These are phyloP conservation scores for Zaprionus taronus DNA, from an alignment of 1,140 invertebrate genomes.

Conservation along the genomic window DNA sequence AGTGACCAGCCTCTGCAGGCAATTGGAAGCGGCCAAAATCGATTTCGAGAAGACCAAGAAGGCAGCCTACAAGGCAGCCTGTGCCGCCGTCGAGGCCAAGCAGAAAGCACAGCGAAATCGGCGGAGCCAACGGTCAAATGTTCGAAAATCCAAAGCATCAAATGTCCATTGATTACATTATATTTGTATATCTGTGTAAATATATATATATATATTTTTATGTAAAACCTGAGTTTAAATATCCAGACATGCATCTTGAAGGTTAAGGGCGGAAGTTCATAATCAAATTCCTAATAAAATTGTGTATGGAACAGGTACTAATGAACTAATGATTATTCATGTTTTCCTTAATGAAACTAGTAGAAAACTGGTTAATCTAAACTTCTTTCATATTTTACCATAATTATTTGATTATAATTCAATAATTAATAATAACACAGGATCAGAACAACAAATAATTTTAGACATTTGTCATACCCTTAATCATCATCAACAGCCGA, in stretches of 20 bases:
- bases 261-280: too few species aligned
- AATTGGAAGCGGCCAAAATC: constrained; percentile 86
- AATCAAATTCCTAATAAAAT: too few species aligned
- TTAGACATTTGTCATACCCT: too few species aligned
- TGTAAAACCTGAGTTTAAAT: neutral
- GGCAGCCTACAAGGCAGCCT: constrained; percentile 86
- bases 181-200: neutral
- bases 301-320: too few species aligned
- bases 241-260: neutral
- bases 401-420: too few species aligned
- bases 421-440: too few species aligned
- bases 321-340: too few species aligned
- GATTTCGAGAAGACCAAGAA: constrained; percentile 87
- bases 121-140: neutral
- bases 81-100: constrained; percentile 87
- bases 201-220: constrained; percentile 8
- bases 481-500: too few species aligned
- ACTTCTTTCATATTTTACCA: too few species aligned
- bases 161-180: neutral
- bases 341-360: too few species aligned
- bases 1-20: constrained; percentile 86
- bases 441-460: too few species aligned
- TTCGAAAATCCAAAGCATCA: neutral
- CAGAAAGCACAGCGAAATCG: constrained; percentile 41
- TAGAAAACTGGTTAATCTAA: too few species aligned